These are phyloP conservation scores for Oligia strigilis DNA, from an alignment of 2,888 invertebrate genomes.

Conservation along the genomic window DNA sequence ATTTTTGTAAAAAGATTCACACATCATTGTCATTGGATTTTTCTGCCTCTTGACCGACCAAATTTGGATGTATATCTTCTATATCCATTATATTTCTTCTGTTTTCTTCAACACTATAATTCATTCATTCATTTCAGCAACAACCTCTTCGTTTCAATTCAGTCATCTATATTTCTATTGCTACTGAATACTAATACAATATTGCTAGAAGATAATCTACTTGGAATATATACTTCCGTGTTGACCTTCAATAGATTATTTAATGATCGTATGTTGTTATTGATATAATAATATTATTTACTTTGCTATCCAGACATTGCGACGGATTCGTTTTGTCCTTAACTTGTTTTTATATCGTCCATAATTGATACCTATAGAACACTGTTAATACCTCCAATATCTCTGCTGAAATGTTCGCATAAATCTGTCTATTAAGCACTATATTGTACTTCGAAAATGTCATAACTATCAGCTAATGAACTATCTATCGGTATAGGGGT, in stretches of 20 bases:
- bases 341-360: not conserved
- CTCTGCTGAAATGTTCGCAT: not conserved
- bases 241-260: conserved; percentile 57
- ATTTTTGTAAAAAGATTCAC: not conserved
- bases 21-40: not conserved
- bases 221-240: conserved; percentile 43
- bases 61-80: not conserved
- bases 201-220: conserved; percentile 27
- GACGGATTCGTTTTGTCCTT: conserved; percentile 1
- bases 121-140: not conserved
- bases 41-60: no score
- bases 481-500: conserved; percentile 40
- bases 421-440: not conserved
- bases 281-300: conserved; percentile 29
- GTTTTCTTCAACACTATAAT: not conserved
- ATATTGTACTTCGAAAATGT: conserved; percentile 6
- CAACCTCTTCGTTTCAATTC: not conserved
- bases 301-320: conserved; percentile 23
- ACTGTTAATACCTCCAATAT: not conserved
- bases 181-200: conserved; percentile 6
- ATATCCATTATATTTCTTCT: not conserved
- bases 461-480: conserved; percentile 11
- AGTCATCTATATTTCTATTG: conserved; percentile 5
- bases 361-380: not conserved
- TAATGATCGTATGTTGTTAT: conserved; percentile 46